A percentile compares a stretch with the other conserved stretches of the same genome.
phyloP scores from a whole-genome alignment of 2,797 vertebrate species.

The Aphelocoma californica region DNA sequence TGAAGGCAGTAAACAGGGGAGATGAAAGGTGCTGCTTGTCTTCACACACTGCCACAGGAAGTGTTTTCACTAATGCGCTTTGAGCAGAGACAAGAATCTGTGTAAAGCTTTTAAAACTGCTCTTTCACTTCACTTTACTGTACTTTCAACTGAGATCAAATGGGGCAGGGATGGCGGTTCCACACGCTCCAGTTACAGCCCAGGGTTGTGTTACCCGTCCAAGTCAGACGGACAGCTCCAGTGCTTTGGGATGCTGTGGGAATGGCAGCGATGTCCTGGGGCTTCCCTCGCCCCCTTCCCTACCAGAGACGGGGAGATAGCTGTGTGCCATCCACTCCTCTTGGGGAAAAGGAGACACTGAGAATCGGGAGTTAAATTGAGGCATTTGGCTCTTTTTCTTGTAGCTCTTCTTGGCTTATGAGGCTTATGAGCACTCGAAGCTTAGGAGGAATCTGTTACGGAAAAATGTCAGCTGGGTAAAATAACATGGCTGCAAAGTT shows the following conservation, averaged over 20 bases:
- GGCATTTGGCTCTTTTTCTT: not conserved
- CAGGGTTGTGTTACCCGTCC: not conserved
- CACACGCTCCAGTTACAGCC: not conserved
- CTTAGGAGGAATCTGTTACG: not conserved
- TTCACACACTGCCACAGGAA: constrained; percentile 21
- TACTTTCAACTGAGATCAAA: constrained; percentile 18
- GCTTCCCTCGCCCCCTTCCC: not conserved
- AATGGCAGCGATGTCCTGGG: rapidly evolving
- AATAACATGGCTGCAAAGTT: not conserved
- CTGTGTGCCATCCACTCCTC: rapidly evolving
- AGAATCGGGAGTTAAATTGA: rapidly evolving
- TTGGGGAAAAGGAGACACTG: not conserved
- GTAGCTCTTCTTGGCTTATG: not conserved
- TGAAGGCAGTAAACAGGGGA: constrained; percentile 19
- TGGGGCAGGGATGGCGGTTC: not conserved
- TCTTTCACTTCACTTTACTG: not conserved
- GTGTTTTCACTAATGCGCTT: not conserved
- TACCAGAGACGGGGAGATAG: rapidly evolving
- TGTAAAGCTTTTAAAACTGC: not conserved
- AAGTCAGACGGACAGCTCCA: rapidly evolving
- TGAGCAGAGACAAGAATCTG: constrained; percentile 1
- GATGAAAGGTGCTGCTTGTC: constrained; percentile 47
- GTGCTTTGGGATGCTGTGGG: not conserved
- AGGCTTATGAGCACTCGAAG: not conserved
- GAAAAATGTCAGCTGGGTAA: not conserved